These are phyloP conservation scores for Cottus gobio DNA, from an alignment of 2,113 vertebrate species.

Conservation along the genomic window DNA sequence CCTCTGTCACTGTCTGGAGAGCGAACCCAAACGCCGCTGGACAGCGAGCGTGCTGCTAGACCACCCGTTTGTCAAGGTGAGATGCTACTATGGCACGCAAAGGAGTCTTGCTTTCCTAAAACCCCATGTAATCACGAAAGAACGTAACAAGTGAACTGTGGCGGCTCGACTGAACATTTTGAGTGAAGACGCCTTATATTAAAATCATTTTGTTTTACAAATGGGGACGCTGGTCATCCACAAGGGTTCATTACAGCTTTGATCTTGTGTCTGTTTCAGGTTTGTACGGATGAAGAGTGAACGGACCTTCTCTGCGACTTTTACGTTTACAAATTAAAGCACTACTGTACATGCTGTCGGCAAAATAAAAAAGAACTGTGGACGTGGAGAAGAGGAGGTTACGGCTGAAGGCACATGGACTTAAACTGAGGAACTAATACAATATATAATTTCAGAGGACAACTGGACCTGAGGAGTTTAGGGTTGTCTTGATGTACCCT, in stretches of 20 bases:
- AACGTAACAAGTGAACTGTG: not conserved
- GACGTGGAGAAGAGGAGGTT: conserved; percentile 49
- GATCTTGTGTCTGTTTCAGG: conserved; percentile 80
- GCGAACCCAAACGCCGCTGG: conserved; percentile 95
- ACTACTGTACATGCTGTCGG: conserved; percentile 94
- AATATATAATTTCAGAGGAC: conserved; percentile 70
- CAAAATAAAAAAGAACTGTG: conserved; percentile 78
- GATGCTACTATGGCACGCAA: not conserved
- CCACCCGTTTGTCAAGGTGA: conserved; percentile 98
- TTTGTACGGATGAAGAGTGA: conserved; percentile 99
- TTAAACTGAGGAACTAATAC: conserved; percentile 79
- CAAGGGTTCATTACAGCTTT: not conserved
- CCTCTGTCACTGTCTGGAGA: conserved; percentile 95
- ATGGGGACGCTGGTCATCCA: not conserved
- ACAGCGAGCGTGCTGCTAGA: conserved; percentile 97
- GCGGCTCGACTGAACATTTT: not conserved
- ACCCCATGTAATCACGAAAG: not conserved
- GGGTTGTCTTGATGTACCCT: conserved; percentile 70
- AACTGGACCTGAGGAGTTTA: conserved; percentile 64
- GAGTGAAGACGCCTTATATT: not conserved
- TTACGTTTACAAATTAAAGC: conserved; percentile 83
- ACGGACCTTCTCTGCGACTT: conserved; percentile 65
- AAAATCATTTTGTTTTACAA: not conserved
- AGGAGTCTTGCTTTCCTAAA: not conserved
- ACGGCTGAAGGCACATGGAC: conserved; percentile 76